Evolutionary conservation across 2,888 invertebrate species (phyloP).

Genomic region (Phragmatobia fuliginosa): DNA sequence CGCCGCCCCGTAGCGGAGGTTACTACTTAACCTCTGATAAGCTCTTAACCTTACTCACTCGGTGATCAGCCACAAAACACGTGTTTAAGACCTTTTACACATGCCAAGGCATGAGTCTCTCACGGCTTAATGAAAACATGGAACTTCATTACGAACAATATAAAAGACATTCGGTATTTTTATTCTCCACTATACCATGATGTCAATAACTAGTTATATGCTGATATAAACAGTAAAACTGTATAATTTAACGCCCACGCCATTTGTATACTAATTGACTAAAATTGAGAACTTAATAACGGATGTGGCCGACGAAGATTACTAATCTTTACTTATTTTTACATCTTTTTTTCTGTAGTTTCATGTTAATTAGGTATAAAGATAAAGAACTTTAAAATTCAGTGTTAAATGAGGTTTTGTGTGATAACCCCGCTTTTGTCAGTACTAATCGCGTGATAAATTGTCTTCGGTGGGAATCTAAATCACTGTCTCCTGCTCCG

Average conservation of each 20-base stretch:
- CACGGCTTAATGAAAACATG: too few relatives aligned
- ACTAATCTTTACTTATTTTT: slow-evolving; percentile 9
- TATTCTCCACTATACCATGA: slow-evolving; percentile 5
- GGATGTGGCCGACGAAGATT: slow-evolving; percentile 14
- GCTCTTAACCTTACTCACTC: too few relatives aligned
- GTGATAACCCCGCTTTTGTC: background rate
- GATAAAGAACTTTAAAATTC: background rate
- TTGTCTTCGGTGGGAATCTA: background rate
- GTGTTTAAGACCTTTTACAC: too few relatives aligned
- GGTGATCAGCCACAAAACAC: too few relatives aligned
- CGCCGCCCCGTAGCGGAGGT: too few relatives aligned
- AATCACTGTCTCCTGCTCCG: background rate
- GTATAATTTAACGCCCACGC: slow-evolving; percentile 21
- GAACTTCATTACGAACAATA: background rate
- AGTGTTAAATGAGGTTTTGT: background rate
- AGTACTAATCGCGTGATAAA: background rate
- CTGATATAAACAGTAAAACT: slow-evolving; percentile 2
- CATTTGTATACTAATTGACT: slow-evolving; percentile 15
- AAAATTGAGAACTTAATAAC: slow-evolving; percentile 21
- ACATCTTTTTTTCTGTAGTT: background rate
- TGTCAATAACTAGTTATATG: slow-evolving; percentile 1
- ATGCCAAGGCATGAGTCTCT: too few relatives aligned
- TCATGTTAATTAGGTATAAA: background rate
- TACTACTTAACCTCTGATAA: too few relatives aligned
- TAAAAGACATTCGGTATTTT: background rate